Conservation (phyloP, 2,797 vertebrate genomes). For the Chelmon rostratus region DNA sequence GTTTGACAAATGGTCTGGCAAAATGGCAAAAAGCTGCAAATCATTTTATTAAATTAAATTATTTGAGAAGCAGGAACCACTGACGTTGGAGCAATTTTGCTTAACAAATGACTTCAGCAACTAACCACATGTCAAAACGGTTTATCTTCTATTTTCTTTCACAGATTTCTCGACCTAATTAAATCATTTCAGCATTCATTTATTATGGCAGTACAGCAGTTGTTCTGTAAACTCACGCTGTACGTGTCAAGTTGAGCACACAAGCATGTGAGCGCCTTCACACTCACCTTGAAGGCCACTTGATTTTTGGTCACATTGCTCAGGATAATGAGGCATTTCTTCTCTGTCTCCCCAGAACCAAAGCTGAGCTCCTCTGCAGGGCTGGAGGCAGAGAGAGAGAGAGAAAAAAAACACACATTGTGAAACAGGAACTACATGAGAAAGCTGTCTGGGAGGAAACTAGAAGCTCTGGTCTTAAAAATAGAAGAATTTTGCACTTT, state of each 20-base stretch:
- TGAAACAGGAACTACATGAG: slow-evolving; percentile 15
- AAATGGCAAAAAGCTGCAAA: background rate
- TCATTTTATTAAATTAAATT: slow-evolving; percentile 10
- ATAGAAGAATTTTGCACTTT: background rate
- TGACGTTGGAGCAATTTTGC: background rate
- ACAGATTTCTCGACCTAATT: background rate
- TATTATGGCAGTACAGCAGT: background rate
- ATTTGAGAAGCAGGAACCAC: background rate
- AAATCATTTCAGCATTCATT: background rate
- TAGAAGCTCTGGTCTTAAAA: background rate
- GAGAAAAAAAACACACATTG: background rate
- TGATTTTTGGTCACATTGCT: slow-evolving; percentile 95
- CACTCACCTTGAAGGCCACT: slow-evolving; percentile 96
- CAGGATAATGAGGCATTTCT: slow-evolving; percentile 94
- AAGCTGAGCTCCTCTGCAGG: slow-evolving; percentile 97
- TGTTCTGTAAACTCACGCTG: background rate
- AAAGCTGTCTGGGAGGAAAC: slow-evolving; percentile 20
- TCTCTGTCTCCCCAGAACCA: slow-evolving; percentile 93
- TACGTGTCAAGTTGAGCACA: background rate
- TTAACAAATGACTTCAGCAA: background rate
- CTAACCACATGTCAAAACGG: background rate
- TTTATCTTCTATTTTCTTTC: background rate
- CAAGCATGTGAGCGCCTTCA: background rate
- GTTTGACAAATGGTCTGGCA: background rate
- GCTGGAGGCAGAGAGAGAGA: slow-evolving; percentile 75